phyloP scores from a whole-genome alignment of 35 echinoderm and acorn worm genomes.

The Amphiura filiformis region DNA sequence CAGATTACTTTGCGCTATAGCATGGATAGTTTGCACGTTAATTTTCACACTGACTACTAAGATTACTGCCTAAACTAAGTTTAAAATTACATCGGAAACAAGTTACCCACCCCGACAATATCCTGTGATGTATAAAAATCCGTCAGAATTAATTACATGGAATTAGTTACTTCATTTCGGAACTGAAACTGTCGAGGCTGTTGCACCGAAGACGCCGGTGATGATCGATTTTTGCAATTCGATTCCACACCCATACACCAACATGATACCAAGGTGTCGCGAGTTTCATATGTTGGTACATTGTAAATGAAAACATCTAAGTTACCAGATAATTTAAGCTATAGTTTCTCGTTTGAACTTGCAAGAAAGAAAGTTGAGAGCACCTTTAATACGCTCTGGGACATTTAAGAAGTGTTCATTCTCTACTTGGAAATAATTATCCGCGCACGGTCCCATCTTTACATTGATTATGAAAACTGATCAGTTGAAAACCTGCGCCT shows the following conservation, averaged over 20 bases:
- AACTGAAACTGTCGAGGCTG: neutral
- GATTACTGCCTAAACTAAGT: neutral
- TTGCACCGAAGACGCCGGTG: neutral
- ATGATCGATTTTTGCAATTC: neutral
- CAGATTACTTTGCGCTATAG: neutral
- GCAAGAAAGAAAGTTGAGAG: neutral
- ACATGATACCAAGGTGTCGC: neutral
- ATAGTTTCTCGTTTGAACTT: conserved; percentile 1
- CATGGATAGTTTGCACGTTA: neutral
- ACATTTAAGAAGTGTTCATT: conserved; percentile 9
- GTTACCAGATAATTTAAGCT: neutral
- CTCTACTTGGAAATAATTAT: conserved; percentile 11
- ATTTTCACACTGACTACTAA: neutral
- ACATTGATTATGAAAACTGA: conserved; percentile 12
- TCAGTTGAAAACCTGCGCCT: neutral
- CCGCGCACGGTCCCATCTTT: neutral
- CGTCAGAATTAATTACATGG: neutral
- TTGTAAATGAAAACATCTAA: neutral
- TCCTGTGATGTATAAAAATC: neutral
- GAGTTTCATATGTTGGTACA: neutral
- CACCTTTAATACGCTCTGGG: neutral
- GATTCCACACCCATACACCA: neutral
- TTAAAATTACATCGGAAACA: neutral
- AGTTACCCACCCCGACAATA: neutral
- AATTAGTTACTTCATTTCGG: neutral